Evolutionary conservation across 2,888 invertebrate species (phyloP).

Genomic region (Amaurobius ferox): DNA sequence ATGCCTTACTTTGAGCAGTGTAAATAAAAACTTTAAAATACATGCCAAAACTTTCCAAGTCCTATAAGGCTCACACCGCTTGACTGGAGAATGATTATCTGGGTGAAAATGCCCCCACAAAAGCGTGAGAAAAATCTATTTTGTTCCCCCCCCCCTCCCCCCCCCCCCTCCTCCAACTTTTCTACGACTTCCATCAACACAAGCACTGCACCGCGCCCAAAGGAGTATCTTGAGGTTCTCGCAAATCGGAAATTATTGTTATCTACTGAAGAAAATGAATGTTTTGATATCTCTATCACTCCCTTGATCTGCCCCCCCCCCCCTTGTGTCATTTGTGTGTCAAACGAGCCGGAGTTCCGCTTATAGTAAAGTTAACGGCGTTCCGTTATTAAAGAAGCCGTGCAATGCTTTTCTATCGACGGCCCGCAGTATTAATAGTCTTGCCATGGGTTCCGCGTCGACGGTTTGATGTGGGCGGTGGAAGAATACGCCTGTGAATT

Average conservation of each 20-base stretch:
- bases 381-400: not conserved
- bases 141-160: too few species aligned
- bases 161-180: too few species aligned
- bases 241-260: not conserved
- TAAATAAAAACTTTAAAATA: too few species aligned
- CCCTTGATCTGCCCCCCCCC: not conserved
- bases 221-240: not conserved
- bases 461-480: not conserved
- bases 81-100: too few species aligned
- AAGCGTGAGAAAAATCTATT: too few species aligned
- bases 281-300: not conserved
- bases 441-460: not conserved
- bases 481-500: not conserved
- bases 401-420: not conserved
- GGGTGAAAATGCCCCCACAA: too few species aligned
- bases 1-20: too few species aligned
- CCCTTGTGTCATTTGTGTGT: not conserved
- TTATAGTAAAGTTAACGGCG: not conserved
- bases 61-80: too few species aligned
- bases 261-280: not conserved
- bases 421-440: not conserved
- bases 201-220: too few species aligned
- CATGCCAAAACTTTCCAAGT: too few species aligned
- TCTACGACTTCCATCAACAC: too few species aligned
- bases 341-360: conserved; percentile 13